These are phyloP conservation scores for Phrixothrix hirtus DNA, from an alignment of 2,888 invertebrate species.

Conservation along the genomic window DNA sequence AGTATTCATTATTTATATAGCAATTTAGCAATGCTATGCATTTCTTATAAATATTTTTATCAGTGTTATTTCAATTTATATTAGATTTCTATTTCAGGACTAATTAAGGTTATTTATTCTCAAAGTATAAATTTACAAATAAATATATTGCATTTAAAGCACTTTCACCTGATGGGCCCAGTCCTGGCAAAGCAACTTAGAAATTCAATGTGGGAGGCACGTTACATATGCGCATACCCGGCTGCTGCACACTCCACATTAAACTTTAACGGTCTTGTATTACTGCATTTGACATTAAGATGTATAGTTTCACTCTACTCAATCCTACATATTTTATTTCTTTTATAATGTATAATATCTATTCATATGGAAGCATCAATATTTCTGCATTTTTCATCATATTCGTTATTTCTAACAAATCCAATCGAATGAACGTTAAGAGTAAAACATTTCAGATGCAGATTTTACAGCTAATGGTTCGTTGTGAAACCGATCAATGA, in stretches of 20 bases:
- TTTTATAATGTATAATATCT: constrained; percentile 37
- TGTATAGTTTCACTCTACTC: constrained; percentile 42
- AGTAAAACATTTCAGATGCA: no score
- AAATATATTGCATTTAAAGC: no score
- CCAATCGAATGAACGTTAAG: no score
- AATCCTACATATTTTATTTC: constrained; percentile 41
- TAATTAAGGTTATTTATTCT: no score
- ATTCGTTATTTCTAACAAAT: background rate
- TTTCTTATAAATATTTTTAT: no score
- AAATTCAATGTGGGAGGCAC: constrained; percentile 32
- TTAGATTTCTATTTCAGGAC: no score
- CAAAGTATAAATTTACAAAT: no score
- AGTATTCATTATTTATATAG: no score
- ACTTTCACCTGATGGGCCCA: constrained; percentile 21
- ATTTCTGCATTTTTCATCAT: constrained; percentile 34
- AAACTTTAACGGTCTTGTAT: constrained; percentile 40
- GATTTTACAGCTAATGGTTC: no score
- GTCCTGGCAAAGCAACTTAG: constrained; percentile 25
- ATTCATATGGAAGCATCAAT: constrained; percentile 38
- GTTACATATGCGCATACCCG: constrained; percentile 34
- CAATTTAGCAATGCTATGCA: no score
- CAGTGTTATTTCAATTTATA: no score
- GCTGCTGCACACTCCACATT: constrained; percentile 36
- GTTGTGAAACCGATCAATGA: no score
- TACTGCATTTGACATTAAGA: constrained; percentile 46